phyloP scores from a whole-genome alignment of 2,797 vertebrate genomes.

The Silurus aristotelis region DNA sequence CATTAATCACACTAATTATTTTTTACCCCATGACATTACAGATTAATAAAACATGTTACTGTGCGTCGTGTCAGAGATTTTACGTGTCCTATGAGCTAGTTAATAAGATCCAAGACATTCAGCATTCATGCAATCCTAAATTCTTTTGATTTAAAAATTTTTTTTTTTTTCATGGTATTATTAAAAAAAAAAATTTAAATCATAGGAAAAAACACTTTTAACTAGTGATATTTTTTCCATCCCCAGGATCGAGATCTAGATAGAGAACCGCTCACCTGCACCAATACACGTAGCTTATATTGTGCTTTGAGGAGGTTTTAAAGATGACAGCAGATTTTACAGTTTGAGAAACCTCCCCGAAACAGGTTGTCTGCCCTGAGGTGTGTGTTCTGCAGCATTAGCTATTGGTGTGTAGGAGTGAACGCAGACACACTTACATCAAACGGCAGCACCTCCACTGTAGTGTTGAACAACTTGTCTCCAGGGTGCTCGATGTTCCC shows the following conservation, averaged over 20 bases:
- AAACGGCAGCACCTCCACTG: constrained; percentile 93
- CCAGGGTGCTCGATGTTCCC: constrained; percentile 97
- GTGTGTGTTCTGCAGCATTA: constrained; percentile 13
- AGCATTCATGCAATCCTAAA: no score
- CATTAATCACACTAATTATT: no score
- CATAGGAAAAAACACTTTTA: not conserved
- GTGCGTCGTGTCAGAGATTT: no score
- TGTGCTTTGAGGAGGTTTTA: not conserved
- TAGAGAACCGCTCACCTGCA: not conserved
- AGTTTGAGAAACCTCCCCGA: not conserved
- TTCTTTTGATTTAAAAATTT: no score
- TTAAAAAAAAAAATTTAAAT: not conserved
- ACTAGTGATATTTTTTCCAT: not conserved
- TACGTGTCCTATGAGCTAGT: no score
- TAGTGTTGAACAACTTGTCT: constrained; percentile 97
- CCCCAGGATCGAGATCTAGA: not conserved
- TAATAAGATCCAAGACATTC: no score
- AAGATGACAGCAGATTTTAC: not conserved
- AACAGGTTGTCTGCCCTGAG: constrained; percentile 2
- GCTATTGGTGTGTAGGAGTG: not conserved
- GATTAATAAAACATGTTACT: no score
- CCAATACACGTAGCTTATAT: not conserved
- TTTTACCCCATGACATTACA: no score
- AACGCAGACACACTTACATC: constrained; percentile 81
- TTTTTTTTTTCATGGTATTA: not conserved